phyloP scores from a whole-genome alignment of 1,140 invertebrate genomes.

The Drosophila ohnishii region DNA sequence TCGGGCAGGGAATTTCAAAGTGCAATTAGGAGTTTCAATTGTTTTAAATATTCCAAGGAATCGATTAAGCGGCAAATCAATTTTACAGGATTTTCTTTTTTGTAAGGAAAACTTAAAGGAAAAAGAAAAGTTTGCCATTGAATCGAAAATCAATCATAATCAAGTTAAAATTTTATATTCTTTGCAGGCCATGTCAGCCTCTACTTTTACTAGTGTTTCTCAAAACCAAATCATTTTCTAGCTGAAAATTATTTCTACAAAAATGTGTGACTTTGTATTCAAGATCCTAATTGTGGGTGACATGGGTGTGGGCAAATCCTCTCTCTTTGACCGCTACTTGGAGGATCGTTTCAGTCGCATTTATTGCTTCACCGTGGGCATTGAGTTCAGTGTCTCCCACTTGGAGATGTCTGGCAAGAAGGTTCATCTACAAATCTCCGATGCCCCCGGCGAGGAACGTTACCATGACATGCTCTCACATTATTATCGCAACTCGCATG shows the following conservation, averaged over 20 bases:
- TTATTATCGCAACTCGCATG: conserved; percentile 37
- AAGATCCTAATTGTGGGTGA: conserved; percentile 56
- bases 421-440: conserved; percentile 47
- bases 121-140: background rate
- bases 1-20: conserved; percentile 6
- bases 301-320: conserved; percentile 45
- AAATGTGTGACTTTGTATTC: conserved; percentile 11
- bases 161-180: no score
- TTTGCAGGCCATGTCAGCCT: no score
- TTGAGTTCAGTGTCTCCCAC: conserved; percentile 21
- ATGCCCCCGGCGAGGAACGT: conserved; percentile 54
- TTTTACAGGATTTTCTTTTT: conserved; percentile 12
- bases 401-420: conserved; percentile 23
- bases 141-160: no score
- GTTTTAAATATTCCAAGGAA: conserved; percentile 7
- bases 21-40: conserved; percentile 18
- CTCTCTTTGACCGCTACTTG: conserved; percentile 32
- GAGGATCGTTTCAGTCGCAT: conserved; percentile 14
- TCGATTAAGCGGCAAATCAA: conserved; percentile 6
- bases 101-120: background rate
- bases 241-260: no score
- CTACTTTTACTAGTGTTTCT: no score
- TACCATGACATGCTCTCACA: conserved; percentile 14
- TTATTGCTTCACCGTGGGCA: conserved; percentile 26
- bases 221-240: no score